These are phyloP conservation scores for Porites cylindrica DNA, from an alignment of 92 coral and sea anemone genomes.

Conservation along the genomic window DNA sequence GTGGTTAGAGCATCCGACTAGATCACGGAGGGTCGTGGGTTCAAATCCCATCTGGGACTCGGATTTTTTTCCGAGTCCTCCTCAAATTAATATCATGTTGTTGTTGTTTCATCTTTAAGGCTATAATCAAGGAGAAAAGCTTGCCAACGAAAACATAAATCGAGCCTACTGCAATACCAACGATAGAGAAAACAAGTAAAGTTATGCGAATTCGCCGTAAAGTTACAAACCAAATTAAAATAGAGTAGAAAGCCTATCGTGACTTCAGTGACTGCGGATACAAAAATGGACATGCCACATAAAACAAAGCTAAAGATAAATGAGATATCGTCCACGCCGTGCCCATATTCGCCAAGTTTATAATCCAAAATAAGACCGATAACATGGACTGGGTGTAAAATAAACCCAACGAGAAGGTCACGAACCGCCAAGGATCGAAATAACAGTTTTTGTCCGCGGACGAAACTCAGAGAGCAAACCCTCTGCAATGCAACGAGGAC, in stretches of 20 bases:
- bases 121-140: not conserved
- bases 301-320: not conserved
- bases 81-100: no score
- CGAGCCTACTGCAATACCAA: not conserved
- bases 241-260: not conserved
- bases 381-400: not conserved
- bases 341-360: no score
- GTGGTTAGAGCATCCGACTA: no score
- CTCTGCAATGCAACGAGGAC: slow-evolving; percentile 10
- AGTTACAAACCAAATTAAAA: not conserved
- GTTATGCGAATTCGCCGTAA: not conserved
- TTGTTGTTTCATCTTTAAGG: fast-evolving
- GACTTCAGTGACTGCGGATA: not conserved
- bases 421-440: slow-evolving; percentile 11
- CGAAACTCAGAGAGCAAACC: not conserved
- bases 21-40: no score
- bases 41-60: no score
- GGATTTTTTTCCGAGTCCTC: no score
- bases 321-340: not conserved
- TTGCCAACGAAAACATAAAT: not conserved
- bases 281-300: not conserved
- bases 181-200: not conserved
- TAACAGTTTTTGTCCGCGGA: not conserved
- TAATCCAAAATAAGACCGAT: not conserved
- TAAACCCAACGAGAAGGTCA: slow-evolving; percentile 9